Percentiles rank a stretch among this genome's conserved stretches.
These are phyloP conservation scores for Phrynosoma platyrhinos DNA, from an alignment of 2,113 vertebrate genomes.

Conservation along the genomic window DNA sequence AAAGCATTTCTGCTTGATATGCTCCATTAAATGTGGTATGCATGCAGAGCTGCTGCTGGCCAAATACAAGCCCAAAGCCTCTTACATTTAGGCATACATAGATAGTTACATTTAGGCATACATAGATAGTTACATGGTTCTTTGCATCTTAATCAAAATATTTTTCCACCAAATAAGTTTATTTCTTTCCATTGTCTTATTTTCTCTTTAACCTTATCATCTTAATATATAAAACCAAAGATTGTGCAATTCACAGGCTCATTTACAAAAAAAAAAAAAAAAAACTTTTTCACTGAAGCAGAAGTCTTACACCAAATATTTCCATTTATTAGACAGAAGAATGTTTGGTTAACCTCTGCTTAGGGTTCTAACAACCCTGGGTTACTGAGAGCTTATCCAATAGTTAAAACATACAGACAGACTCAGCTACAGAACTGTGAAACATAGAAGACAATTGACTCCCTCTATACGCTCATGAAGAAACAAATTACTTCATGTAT, in stretches of 20 bases:
- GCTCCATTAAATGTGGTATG: neutral
- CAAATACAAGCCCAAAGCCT: neutral
- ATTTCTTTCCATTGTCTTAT: neutral
- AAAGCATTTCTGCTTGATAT: neutral
- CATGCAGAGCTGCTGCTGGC: neutral
- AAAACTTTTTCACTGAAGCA: neutral
- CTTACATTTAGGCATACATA: neutral
- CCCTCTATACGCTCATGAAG: neutral
- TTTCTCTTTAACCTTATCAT: neutral
- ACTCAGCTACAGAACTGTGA: conserved; percentile 2
- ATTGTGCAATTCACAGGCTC: neutral
- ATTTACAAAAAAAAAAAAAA: too few relatives aligned
- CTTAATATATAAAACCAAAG: neutral
- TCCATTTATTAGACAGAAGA: neutral
- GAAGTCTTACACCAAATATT: neutral
- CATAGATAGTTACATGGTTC: neutral
- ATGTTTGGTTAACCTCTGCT: conserved; percentile 46
- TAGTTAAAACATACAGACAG: conserved; percentile 37
- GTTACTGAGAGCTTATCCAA: conserved; percentile 40
- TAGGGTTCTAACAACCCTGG: conserved; percentile 41
- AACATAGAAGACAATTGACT: conserved; percentile 30
- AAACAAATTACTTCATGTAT: conserved; percentile 24
- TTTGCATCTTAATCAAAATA: neutral
- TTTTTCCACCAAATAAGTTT: neutral
- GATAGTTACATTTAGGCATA: neutral